Evolutionary conservation across 2,113 vertebrate genomes (phyloP).

Genomic region (Morone chrysops): DNA sequence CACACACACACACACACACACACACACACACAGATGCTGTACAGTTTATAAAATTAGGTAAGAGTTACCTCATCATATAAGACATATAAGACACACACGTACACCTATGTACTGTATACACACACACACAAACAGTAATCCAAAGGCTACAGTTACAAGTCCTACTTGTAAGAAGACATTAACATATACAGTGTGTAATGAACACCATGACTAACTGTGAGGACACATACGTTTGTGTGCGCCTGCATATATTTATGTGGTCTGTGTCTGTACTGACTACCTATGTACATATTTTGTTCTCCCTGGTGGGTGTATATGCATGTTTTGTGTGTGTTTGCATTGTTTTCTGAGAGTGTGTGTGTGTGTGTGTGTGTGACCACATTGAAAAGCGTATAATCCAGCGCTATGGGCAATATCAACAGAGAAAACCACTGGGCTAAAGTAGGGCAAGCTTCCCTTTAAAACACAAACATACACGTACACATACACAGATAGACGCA

Average conservation of each 20-base stretch:
- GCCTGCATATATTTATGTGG: not conserved
- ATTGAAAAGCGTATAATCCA: constrained; percentile 77
- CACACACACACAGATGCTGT: not conserved
- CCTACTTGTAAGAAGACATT: not conserved
- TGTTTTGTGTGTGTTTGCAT: constrained; percentile 38
- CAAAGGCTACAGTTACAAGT: constrained; percentile 25
- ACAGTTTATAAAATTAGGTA: too few relatives aligned
- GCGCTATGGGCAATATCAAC: constrained; percentile 79
- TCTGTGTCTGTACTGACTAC: constrained; percentile 21
- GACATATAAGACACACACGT: too few relatives aligned
- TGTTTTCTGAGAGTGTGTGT: constrained; percentile 37
- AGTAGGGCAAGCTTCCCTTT: constrained; percentile 81
- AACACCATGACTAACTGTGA: constrained; percentile 13
- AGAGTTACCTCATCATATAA: too few relatives aligned
- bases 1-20: constrained; percentile 9
- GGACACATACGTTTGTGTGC: constrained; percentile 17
- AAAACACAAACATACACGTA: constrained; percentile 57
- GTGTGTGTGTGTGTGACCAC: constrained; percentile 71
- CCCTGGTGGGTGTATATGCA: not conserved
- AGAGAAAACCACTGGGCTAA: constrained; percentile 77
- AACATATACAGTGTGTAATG: not conserved
- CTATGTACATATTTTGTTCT: constrained; percentile 11
- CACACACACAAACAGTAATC: not conserved
- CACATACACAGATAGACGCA: constrained; percentile 14
- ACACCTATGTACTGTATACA: not conserved